Evolutionary conservation across 2,797 vertebrate species (phyloP).

Genomic region (Smutsia gigantea): DNA sequence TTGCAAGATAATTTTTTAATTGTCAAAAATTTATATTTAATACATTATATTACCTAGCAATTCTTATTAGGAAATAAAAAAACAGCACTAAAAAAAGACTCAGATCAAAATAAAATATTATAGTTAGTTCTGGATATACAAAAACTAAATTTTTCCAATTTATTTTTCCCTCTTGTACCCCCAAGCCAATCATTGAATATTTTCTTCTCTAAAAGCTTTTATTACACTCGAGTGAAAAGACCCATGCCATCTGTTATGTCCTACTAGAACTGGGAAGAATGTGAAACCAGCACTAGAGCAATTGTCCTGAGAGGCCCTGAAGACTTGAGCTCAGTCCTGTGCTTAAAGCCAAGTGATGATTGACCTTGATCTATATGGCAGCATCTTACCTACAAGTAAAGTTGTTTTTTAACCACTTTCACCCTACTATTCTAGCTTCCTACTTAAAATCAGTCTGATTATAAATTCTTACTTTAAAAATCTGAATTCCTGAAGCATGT

Average conservation of each 20-base stretch:
- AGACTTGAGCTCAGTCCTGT: not conserved
- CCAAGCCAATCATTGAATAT: not conserved
- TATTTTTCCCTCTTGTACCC: not conserved
- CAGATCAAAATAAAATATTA: conserved; percentile 22
- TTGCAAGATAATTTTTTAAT: conserved; percentile 3
- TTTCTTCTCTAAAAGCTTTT: conserved; percentile 37
- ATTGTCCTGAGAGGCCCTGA: not conserved
- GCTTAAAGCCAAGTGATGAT: not conserved
- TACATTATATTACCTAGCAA: not conserved
- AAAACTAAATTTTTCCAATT: conserved; percentile 31
- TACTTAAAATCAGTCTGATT: conserved; percentile 41
- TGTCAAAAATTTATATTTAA: conserved; percentile 28
- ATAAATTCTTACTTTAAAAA: conserved; percentile 46
- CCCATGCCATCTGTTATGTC: not conserved
- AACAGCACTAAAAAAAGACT: not conserved
- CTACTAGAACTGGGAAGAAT: not conserved
- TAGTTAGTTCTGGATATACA: conserved; percentile 1
- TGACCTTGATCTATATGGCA: not conserved
- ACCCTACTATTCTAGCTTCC: not conserved
- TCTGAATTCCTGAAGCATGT: not conserved
- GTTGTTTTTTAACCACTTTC: conserved; percentile 7
- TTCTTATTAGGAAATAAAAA: conserved; percentile 43
- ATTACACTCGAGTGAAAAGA: conserved; percentile 11
- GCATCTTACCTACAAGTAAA: not conserved
- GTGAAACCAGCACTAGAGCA: conserved; percentile 6